Conservation (phyloP, 2,113 vertebrate genomes). For the Pantherophis guttatus region DNA sequence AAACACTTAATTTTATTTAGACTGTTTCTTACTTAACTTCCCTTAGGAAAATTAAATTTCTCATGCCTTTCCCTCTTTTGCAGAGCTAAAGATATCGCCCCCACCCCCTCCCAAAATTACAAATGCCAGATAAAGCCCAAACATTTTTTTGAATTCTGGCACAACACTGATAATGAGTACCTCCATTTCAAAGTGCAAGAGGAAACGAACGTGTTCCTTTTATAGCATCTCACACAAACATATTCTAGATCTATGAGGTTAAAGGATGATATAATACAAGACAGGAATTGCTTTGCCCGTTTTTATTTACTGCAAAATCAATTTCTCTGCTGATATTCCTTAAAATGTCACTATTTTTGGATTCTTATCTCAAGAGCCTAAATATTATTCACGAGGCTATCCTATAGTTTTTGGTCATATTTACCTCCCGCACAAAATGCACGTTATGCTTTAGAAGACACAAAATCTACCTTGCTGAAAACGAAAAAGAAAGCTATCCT, state of each 20-base stretch:
- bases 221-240: accelerated
- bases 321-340: constrained; percentile 2
- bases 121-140: neutral
- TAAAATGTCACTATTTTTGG: neutral
- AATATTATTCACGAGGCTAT: neutral
- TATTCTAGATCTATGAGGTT: neutral
- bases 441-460: neutral
- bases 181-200: constrained; percentile 11
- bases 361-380: neutral
- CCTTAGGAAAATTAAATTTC: neutral
- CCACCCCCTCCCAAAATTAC: neutral
- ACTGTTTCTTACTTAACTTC: neutral
- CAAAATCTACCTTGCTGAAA: neutral
- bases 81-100: neutral
- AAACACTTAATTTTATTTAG: neutral
- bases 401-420: neutral
- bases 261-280: neutral
- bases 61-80: neutral
- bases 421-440: neutral
- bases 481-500: neutral
- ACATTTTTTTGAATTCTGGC: neutral
- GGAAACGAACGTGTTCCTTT: constrained; percentile 5
- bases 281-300: neutral
- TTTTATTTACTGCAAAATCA: constrained; percentile 23
- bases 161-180: neutral